Evolutionary conservation across 2,797 vertebrate species (phyloP).

Genomic region (Tarsius wallacei): DNA sequence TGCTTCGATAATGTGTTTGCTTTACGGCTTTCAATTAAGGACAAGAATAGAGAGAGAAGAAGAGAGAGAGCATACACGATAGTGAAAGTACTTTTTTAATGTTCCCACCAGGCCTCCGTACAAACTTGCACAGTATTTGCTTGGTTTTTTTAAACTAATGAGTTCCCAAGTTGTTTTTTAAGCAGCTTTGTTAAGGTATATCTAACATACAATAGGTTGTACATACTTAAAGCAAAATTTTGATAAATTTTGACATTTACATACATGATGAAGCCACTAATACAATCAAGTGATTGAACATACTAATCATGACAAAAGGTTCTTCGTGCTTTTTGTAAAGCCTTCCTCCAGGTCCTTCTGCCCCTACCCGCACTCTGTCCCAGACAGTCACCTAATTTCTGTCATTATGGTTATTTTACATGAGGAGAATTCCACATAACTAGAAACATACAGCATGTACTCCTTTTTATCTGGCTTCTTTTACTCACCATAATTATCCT

Average conservation of each 20-base stretch:
- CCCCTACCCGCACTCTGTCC: not conserved
- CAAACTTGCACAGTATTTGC: slow-evolving; percentile 20
- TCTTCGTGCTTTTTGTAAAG: not conserved
- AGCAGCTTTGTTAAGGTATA: slow-evolving; percentile 25
- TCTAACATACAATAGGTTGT: not conserved
- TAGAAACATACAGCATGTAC: not conserved
- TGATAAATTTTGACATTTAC: not conserved
- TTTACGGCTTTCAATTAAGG: slow-evolving; percentile 83
- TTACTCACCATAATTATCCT: not conserved
- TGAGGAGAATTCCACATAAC: not conserved
- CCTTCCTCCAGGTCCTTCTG: too few relatives aligned
- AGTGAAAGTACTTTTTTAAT: not conserved
- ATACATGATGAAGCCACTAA: not conserved
- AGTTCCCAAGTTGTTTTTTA: slow-evolving; percentile 6
- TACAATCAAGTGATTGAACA: not conserved
- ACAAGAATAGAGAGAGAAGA: slow-evolving; percentile 45
- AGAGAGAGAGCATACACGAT: not conserved
- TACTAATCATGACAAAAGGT: not conserved
- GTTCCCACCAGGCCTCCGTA: not conserved
- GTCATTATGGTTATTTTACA: not conserved
- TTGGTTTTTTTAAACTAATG: slow-evolving; percentile 61
- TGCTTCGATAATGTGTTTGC: slow-evolving; percentile 73
- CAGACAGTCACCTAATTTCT: not conserved
- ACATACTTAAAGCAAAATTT: slow-evolving; percentile 27
- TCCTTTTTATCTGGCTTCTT: slow-evolving; percentile 29